Base-by-base conservation (phyloP, 2,113 vertebrate species). In the Apaloderma vittatum region DNA sequence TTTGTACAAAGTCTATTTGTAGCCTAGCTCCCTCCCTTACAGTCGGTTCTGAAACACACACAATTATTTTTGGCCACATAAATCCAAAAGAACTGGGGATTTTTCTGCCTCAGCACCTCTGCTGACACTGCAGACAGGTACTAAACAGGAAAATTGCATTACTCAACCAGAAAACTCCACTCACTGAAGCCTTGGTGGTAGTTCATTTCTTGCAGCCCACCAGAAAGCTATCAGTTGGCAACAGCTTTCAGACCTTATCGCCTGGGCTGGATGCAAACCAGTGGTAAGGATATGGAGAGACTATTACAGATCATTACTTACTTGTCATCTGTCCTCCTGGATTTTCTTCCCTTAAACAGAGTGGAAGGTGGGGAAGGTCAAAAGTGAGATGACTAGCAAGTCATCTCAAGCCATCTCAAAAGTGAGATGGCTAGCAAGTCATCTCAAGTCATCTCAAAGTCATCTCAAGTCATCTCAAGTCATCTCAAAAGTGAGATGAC, bases 221-320 rank as follows among this genome's bases (percentile, higher is more conserved):
- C 37, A 82, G 24, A 79, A 90, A 57, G 45, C 34, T 45, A 82
- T 68, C 84, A 89, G 57, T 4, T 94, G 68, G 77, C 80, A 85
- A 70, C 15, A 89, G 61, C 23, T 61, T 78, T 78, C 52, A 78
- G 45, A 81, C 49, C 51, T 59, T 68, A 32, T 18, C 9, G 62
- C 37, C 24, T 27, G 32, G 29, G 48, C 48, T 78, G 61, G 32
- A 68, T 71, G 48, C 9, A 85, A 90, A 87, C 24, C 70, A 58
- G 4, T 15, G 11, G 51, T 5, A 45, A 0, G 1, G 40, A 61
- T 45, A 70, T 2, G 15, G 29, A 55, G 30, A 86, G 55, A 32
- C 18, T 62, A 13, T 49, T 49, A 24, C 0, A 54, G 45, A 61
- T 57, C 30, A 58, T 61, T 36, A 54, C 11, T 66, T 30, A 49